Conservation (phyloP, 2,888 invertebrate species). For the Nomada hirtipes region DNA sequence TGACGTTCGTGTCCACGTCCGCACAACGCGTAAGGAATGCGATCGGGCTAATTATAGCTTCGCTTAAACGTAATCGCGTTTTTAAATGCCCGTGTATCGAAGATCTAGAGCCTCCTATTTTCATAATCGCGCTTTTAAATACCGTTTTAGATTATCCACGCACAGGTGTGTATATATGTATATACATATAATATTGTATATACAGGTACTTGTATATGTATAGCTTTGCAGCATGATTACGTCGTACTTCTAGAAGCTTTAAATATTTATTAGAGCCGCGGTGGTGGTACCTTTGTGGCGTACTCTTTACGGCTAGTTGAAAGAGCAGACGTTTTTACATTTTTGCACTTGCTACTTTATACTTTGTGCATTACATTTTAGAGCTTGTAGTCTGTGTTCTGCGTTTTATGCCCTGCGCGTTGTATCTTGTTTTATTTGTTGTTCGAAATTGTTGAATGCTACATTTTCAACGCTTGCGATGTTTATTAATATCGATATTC, state of each 20-base stretch:
- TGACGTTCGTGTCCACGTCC: not conserved
- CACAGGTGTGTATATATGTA: not conserved
- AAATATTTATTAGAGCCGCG: slow-evolving; percentile 2
- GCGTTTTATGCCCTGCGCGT: too few relatives aligned
- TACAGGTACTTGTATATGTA: not conserved
- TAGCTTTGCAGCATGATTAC: not conserved
- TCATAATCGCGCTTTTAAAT: not conserved
- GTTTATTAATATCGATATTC: too few relatives aligned
- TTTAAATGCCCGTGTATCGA: not conserved
- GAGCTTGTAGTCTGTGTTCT: not conserved
- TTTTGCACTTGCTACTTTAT: not conserved
- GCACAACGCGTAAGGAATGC: not conserved
- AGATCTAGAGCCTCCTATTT: not conserved
- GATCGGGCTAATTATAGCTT: slow-evolving; percentile 35
- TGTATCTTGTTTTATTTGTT: too few relatives aligned
- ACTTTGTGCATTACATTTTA: not conserved
- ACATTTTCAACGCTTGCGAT: too few relatives aligned
- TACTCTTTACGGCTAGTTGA: not conserved
- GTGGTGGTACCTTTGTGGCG: not conserved
- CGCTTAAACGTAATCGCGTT: not conserved
- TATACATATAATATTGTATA: too few relatives aligned
- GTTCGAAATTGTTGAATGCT: too few relatives aligned
- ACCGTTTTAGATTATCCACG: not conserved
- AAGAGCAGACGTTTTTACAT: too few relatives aligned
- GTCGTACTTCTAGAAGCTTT: not conserved